Evolutionary conservation across 2,888 invertebrate species (phyloP), one percentile per base, ranked within the genome.

Genomic region (Cheilosia grossa): DNA sequence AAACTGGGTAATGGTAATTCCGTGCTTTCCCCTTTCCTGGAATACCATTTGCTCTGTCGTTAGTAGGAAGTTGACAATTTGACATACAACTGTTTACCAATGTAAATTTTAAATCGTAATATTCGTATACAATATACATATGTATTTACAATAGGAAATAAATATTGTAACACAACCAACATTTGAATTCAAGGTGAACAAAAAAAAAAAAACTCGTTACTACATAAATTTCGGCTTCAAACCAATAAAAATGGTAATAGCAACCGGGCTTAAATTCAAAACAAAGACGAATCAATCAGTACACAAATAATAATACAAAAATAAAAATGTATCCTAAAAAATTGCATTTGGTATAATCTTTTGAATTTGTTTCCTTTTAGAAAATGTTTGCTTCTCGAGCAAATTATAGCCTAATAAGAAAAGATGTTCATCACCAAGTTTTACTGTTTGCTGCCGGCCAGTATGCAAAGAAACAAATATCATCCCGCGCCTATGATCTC

Each of bases 401-500:
- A 2, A 66, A 59, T 30, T 66, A 49, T 33, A 72, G 66, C 47
- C 10, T 66, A 37, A 19, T 66, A 10, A 51, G 17, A 30, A 66
- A 13, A 7, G 59, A 59, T 80, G 30, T 61, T 7, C 40, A 44
- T 21, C 15, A 24, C 33, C 51, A 59, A 6, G 33, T n/a, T 13
- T 21, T 53, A 4, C 40, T 59, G 6, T 5, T 49, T 15, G 24
- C 78, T 21, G 49, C 24, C 13, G 56, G 69, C 19, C 33, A 47
- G 17, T 73, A 79, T 47, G 51, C 64, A 27, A 79, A 69, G 27
- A 61, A 15, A 27, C 30, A 44, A 61, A 73, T 67, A 40, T 40
- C 79, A 56, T 73, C 73, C 7, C 78, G 33, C 7, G 73, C 79
- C 10, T 74, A 79, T 21, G 82, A 83, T 40, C 61, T 83, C 37